Base-by-base conservation (phyloP, 2,888 invertebrate genomes). In the Eupsilia transversa region DNA sequence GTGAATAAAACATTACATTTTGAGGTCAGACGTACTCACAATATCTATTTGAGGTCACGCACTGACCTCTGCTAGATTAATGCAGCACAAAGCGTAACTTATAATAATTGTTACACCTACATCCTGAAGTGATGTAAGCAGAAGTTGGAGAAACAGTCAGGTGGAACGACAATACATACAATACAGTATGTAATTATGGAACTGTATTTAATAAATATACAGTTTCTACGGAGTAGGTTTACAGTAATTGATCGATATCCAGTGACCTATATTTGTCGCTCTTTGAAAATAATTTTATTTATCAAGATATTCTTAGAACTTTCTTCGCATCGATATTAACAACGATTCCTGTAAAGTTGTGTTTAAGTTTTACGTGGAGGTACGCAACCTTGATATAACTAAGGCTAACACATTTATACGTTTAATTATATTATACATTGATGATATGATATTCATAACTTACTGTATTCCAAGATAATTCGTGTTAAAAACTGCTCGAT, bases 231-330 rank as follows among this genome's bases (percentile, higher is more conserved):
- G n/a, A 60, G 30, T 67, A 20, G 1, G 9, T 14, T 27, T 43
- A n/a, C 33, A 23, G 46, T 38, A 59, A 35, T n/a, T 61, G 60
- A 54, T 76, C 77, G 60, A 63, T 77, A 61, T 33, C 14, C 33
- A 33, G 27, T 69, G 76, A 77, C 76, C 78, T 56, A 63, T 64
- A 49, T 70, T 35, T 49, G 56, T 56, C 9, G 49, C 49, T 35
- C 17, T 30, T 69, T 77, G 54, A 68, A 23, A 20, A 64, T 0
- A 56, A 27, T 46, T 23, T 68, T 14, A 54, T 33, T 23, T 33
- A 68, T 20, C 7, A 49, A 65, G 41, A 41, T 57, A 33, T 75
- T 66, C 41, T 60, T 14, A n/a, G 43, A 60, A 67, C 46, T 10
- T 38, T 38, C 4, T 43, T 38, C 2, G 41, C 10, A 20, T 41